Evolutionary conservation across 2,888 invertebrate species (phyloP).

Genomic region (Hydrotaea cyrtoneurina): DNA sequence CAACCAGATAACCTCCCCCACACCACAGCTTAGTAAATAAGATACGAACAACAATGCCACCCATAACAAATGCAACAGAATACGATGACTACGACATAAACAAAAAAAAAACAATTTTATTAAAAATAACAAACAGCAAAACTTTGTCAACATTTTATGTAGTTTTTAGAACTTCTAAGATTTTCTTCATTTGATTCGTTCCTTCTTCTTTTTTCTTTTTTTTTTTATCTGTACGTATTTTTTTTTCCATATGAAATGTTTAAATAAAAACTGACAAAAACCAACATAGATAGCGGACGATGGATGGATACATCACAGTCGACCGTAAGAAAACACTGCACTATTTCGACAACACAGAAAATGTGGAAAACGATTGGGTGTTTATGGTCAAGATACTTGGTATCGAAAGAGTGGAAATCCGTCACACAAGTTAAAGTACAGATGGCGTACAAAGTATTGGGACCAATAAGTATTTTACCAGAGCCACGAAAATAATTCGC

Average conservation of each 20-base stretch:
- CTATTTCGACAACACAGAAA: too few species aligned
- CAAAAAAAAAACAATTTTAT: slow-evolving; percentile 3
- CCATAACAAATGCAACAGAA: slow-evolving; percentile 19
- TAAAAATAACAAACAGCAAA: slow-evolving; percentile 42
- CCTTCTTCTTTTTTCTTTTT: background rate
- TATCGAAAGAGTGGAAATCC: too few species aligned
- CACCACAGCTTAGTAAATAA: background rate
- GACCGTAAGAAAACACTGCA: background rate
- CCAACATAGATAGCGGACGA: background rate
- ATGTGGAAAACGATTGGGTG: too few species aligned
- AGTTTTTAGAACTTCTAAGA: slow-evolving; percentile 40
- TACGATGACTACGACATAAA: slow-evolving; percentile 23
- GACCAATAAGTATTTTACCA: too few species aligned
- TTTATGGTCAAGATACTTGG: too few species aligned
- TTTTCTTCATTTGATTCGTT: slow-evolving; percentile 23
- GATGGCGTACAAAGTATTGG: too few species aligned
- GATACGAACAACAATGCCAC: slow-evolving; percentile 28
- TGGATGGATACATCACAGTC: background rate
- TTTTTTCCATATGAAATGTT: slow-evolving; percentile 44
- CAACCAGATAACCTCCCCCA: background rate
- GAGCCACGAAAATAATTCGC: too few species aligned
- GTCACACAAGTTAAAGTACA: too few species aligned
- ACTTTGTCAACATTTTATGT: slow-evolving; percentile 61
- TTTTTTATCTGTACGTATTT: slow-evolving; percentile 28
- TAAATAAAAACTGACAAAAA: slow-evolving; percentile 25